A percentile compares a stretch with the other conserved stretches of the same genome.
Conservation (phyloP, 2,113 vertebrate species). For the Pan troglodytes region NHGRI_mPanTro3-v2.1_pri NC_072421.2:135178001-135178500, state of each 20-base stretch:
- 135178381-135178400: neutral
- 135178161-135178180: neutral
- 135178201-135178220: neutral
- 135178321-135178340: neutral
- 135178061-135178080: neutral
- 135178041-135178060: neutral
- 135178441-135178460: neutral
- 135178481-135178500: neutral
- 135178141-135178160: neutral
- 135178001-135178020: neutral
- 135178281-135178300: neutral
- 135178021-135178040: neutral
- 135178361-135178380: neutral
- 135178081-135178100: neutral
- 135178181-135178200: neutral
- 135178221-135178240: neutral
- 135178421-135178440: neutral
- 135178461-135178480: neutral
- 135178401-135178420: neutral
- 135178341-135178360: neutral
- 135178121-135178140: neutral
- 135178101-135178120: neutral
- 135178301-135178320: conserved; percentile 1
- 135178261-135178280: neutral
- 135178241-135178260: neutral